These are phyloP conservation scores for Lasioglossum villosulum DNA, from an alignment of 2,888 invertebrate species.

Conservation along the genomic window DNA sequence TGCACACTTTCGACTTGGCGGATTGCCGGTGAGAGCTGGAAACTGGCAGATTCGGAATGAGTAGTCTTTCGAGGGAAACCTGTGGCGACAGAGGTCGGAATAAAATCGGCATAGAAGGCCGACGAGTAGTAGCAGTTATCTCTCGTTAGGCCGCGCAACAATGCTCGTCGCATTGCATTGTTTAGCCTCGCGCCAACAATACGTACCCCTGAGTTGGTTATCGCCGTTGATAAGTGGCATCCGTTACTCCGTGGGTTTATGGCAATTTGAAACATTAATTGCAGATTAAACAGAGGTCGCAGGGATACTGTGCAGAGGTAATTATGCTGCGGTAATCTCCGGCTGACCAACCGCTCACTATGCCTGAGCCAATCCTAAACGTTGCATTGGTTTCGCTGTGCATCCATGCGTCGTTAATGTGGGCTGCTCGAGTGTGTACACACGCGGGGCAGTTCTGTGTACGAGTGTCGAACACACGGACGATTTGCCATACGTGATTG, in stretches of 20 bases:
- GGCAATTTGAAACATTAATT: conserved; percentile 84
- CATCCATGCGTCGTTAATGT: conserved; percentile 77
- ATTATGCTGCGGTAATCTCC: conserved; percentile 83
- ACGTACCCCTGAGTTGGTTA: conserved; percentile 68
- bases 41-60: neutral
- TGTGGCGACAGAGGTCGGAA: neutral
- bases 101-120: conserved; percentile 14
- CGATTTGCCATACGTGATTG: conserved; percentile 73
- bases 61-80: neutral
- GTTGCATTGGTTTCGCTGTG: conserved; percentile 73
- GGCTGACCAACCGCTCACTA: conserved; percentile 80
- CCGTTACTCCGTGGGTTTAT: conserved; percentile 78
- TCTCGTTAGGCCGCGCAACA: conserved; percentile 27
- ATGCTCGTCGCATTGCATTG: conserved; percentile 42
- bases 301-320: conserved; percentile 75
- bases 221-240: conserved; percentile 80
- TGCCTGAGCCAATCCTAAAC: conserved; percentile 74
- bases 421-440: conserved; percentile 44
- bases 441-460: conserved; percentile 17
- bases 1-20: neutral
- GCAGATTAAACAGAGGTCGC: conserved; percentile 82
- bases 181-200: conserved; percentile 48
- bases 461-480: conserved; percentile 54
- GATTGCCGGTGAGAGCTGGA: neutral
- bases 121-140: neutral